Evolutionary conservation across 2,113 vertebrate genomes (phyloP).

Genomic region (Gorsachius goisagi): DNA sequence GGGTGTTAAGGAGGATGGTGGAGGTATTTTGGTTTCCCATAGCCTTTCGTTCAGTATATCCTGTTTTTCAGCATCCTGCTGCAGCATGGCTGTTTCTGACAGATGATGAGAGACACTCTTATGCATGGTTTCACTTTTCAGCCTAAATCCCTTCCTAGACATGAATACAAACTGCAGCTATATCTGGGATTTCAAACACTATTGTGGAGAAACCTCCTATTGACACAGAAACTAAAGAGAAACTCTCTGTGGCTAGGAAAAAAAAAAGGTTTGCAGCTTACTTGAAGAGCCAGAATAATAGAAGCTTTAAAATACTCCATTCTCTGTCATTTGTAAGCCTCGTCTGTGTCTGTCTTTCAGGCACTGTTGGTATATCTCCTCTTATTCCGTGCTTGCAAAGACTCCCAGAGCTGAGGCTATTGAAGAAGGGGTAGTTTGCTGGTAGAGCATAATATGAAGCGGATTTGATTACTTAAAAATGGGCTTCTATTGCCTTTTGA

Average conservation of each 20-base stretch:
- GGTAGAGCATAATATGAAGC: not conserved
- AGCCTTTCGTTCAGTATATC: not conserved
- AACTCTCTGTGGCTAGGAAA: not conserved
- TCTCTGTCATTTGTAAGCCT: not conserved
- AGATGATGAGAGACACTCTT: not conserved
- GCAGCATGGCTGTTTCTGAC: not conserved
- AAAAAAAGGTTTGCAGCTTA: not conserved
- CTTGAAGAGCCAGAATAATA: not conserved
- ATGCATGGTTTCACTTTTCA: not conserved
- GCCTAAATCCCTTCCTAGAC: not conserved
- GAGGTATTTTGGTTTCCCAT: not conserved
- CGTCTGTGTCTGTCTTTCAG: not conserved
- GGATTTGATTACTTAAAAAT: not conserved
- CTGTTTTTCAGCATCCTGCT: not conserved
- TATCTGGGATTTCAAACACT: slow-evolving; percentile 17
- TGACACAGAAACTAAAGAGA: not conserved
- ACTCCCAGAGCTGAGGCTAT: not conserved
- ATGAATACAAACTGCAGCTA: not conserved
- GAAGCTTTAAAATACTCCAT: not conserved
- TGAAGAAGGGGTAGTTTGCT: not conserved
- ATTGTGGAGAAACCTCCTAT: not conserved
- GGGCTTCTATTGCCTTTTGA: not conserved
- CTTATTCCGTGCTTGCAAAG: not conserved
- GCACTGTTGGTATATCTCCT: not conserved
- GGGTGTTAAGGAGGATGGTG: not conserved